These are phyloP conservation scores for Plutomurus gul DNA, from an alignment of 1,140 invertebrate species.

Conservation along the genomic window DNA sequence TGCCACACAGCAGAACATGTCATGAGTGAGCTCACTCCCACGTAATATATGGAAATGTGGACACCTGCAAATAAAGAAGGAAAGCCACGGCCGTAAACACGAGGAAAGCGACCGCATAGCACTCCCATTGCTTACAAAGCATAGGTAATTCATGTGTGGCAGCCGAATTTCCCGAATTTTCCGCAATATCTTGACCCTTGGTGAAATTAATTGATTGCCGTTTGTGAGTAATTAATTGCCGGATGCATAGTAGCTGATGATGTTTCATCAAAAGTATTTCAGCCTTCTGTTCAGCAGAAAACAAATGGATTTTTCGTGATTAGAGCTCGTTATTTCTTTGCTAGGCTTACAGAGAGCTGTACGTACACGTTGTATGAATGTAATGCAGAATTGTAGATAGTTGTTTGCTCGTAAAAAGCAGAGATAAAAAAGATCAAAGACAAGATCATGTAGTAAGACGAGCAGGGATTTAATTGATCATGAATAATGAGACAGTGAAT, in stretches of 20 bases:
- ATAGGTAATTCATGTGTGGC: background rate
- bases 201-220: background rate
- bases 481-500: constrained; percentile 34
- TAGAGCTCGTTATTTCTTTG: background rate
- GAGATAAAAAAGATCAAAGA: constrained; percentile 30
- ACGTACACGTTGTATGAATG: background rate
- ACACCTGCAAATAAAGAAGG: constrained; percentile 20
- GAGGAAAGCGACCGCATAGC: background rate
- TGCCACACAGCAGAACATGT: background rate
- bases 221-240: background rate
- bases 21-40: background rate
- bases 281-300: background rate
- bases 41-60: constrained; percentile 24
- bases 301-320: constrained; percentile 29
- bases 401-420: constrained; percentile 24
- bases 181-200: background rate
- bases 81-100: constrained; percentile 1
- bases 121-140: background rate
- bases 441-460: constrained; percentile 21
- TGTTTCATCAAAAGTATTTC: constrained; percentile 11
- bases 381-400: constrained; percentile 16
- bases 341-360: background rate
- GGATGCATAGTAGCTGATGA: background rate
- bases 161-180: background rate
- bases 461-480: constrained; percentile 34